Conservation (phyloP, 1,140 invertebrate genomes). For the Drosophila dunni region DNA sequence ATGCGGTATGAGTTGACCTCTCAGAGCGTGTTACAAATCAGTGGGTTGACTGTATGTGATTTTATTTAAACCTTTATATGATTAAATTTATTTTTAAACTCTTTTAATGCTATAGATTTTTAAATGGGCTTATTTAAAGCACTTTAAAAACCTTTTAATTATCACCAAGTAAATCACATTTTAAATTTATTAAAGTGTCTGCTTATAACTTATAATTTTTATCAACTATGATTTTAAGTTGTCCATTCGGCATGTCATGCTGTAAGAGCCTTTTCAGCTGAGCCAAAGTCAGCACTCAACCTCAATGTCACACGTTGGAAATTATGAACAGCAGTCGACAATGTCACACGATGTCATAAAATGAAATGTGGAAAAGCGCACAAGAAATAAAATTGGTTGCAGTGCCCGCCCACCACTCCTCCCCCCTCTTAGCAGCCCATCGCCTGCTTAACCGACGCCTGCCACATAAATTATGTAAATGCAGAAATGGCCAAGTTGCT, state of each 20-base stretch:
- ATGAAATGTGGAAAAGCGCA: conserved; percentile 64
- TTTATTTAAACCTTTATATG: not conserved
- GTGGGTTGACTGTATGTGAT: conserved; percentile 7
- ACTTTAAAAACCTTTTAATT: no score
- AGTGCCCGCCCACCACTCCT: not conserved
- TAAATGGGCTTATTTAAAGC: no score
- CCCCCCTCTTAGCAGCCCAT: not conserved
- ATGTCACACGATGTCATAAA: conserved; percentile 68
- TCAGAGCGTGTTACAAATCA: not conserved
- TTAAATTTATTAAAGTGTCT: not conserved
- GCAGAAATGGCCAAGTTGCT: conserved; percentile 22
- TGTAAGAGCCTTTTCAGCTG: conserved; percentile 1
- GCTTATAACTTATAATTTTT: not conserved
- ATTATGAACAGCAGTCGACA: conserved; percentile 64
- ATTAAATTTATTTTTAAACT: not conserved
- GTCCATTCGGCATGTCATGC: not conserved
- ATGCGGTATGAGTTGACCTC: conserved; percentile 21
- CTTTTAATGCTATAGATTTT: not conserved
- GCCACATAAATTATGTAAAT: conserved; percentile 77
- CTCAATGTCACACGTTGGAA: conserved; percentile 34
- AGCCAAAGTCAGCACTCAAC: conserved; percentile 16
- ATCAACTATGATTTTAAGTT: not conserved
- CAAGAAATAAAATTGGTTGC: conserved; percentile 54
- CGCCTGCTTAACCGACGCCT: not conserved
- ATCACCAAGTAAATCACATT: no score